Base-by-base conservation (phyloP, 1,140 invertebrate species). In the Sitodiplosis mosellana region DNA sequence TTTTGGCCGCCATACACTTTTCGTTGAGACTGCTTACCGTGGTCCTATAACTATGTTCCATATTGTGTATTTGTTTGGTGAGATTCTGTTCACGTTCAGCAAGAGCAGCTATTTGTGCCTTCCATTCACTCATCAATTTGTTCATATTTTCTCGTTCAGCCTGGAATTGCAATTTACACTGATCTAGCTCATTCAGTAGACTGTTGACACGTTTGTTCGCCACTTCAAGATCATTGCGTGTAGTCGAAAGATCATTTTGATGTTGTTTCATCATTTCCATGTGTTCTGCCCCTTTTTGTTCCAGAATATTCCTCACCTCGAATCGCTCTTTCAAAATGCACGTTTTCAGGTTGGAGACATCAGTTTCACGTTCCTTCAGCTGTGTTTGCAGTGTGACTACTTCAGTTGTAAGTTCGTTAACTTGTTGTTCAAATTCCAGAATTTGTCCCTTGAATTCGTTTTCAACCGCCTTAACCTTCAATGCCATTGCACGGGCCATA, bases 1-100 rank as follows among this genome's bases (percentile, higher is more conserved):
- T 70, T 53, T 74, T 74, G 5, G 66, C 68, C 48, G 69, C 68
- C 52, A 68, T 69, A 51, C 74, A 75, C 47, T 74, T 74, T 15
- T 71, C 65, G 33, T 70, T 66, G 20, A 70, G 50, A 2, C 53
- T 56, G 27, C 64, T 57, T 51, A 71, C 50, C 2, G 54, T 51
- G 43, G 55, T 53, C 34, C 57, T 55, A 15, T 59, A 57, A 6
- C 51, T 48, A 10, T 49, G 43, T 33, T 54, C 46, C 34, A 60
- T 14, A n/a, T 51, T 34, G 7, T 58, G 46, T 10, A 64, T n/a
- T 18, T 61, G 55, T 20, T 34, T 3, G n/a, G 6, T 21, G 1
- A 22, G 18, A 15, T 48, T 19, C 5, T 18, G 4, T 41, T 48
- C 40, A 1, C n/a, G n/a, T 41, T 48, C 14, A 1, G 3, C 43